phyloP scores from a whole-genome alignment of 1,140 invertebrate species.

The Ephestia elutella region DNA sequence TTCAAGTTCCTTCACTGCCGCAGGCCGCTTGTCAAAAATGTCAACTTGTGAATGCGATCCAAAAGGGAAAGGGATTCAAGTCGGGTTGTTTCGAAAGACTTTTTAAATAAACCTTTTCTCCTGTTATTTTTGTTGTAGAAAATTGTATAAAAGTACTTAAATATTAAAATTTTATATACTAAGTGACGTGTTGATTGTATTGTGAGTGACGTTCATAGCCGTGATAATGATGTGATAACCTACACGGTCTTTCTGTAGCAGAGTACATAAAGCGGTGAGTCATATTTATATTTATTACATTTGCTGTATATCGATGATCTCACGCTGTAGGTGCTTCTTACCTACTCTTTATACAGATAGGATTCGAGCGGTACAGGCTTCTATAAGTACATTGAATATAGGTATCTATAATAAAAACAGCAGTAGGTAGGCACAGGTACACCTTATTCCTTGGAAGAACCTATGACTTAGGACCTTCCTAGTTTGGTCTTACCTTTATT shows the following conservation, averaged over 20 bases:
- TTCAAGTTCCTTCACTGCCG: neutral
- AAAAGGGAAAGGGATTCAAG: neutral
- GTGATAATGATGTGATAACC: conserved; percentile 72
- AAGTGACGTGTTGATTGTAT: conserved; percentile 47
- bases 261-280: conserved; percentile 67
- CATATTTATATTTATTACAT: conserved; percentile 72
- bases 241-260: conserved; percentile 65
- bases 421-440: too few species aligned
- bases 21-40: conserved; percentile 1
- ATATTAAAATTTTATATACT: conserved; percentile 13
- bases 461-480: too few species aligned
- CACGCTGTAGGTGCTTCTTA: conserved; percentile 48
- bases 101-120: conserved; percentile 21
- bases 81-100: neutral
- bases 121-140: conserved; percentile 13
- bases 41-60: neutral
- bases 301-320: conserved; percentile 70
- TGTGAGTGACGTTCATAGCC: conserved; percentile 39
- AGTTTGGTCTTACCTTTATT: too few species aligned
- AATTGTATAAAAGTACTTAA: too few species aligned
- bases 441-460: too few species aligned
- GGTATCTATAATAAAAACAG: too few species aligned
- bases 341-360: conserved; percentile 4
- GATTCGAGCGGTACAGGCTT: too few species aligned
- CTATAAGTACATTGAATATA: too few species aligned